These are phyloP conservation scores for Peromyscus polionotus DNA, from an alignment of 2,113 vertebrate species.

Conservation along the genomic window DNA sequence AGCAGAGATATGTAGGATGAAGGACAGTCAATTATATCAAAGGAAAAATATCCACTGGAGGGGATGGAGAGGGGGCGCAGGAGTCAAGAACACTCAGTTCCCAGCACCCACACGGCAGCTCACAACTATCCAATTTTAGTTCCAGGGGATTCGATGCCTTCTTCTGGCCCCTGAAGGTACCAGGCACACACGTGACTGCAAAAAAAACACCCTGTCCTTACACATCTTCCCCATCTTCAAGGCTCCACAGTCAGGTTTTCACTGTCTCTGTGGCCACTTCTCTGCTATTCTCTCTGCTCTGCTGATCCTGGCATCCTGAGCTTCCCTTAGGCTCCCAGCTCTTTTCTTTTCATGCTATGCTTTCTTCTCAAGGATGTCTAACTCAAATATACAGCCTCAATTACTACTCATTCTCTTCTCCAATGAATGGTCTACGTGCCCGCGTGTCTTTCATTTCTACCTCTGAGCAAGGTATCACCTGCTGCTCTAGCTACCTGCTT, in stretches of 20 bases:
- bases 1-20: not conserved
- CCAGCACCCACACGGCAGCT: not conserved
- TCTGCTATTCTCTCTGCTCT: not conserved
- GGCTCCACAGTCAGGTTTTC: not conserved
- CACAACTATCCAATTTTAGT: not conserved
- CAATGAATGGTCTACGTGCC: not conserved
- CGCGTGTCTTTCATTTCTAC: not conserved
- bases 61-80: not conserved
- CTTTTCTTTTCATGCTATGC: not conserved
- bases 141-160: not conserved
- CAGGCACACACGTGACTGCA: not conserved
- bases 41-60: constrained; percentile 16
- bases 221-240: not conserved
- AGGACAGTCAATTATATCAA: not conserved
- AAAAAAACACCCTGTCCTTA: not conserved
- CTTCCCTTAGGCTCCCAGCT: not conserved
- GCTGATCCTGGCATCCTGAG: not conserved
- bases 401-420: constrained; percentile 47
- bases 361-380: constrained; percentile 6
- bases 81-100: not conserved
- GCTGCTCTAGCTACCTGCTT: not conserved
- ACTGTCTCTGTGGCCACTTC: not conserved
- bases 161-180: not conserved
- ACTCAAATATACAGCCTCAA: not conserved
- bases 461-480: not conserved